Conservation (phyloP, 2,888 invertebrate species). For the Rhaphigaster nebulosa region DNA sequence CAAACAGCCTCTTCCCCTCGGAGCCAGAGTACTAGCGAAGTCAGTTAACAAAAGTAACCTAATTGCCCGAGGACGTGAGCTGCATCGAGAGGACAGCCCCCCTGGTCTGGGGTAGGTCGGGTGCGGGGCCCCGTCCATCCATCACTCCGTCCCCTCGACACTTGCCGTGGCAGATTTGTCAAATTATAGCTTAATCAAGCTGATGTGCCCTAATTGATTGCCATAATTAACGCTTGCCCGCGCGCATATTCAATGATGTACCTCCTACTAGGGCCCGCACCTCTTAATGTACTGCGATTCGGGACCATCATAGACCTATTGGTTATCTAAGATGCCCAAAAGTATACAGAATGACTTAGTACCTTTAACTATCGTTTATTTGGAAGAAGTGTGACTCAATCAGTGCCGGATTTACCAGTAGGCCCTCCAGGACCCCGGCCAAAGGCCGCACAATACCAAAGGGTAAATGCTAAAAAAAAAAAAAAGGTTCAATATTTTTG, state of each 20-base stretch:
- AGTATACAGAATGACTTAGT: no score
- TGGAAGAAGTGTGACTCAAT: no score
- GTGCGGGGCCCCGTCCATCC: background rate
- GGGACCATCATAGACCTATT: no score
- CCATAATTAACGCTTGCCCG: background rate
- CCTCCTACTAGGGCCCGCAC: background rate
- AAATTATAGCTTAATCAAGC: conserved; percentile 21
- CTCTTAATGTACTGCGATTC: no score
- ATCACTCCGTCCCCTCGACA: background rate
- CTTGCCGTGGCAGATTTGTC: background rate
- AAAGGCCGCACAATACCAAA: no score
- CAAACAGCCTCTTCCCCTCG: background rate
- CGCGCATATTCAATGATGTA: background rate
- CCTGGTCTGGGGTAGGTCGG: background rate
- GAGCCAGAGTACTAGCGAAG: no score
- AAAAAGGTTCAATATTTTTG: no score
- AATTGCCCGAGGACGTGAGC: background rate
- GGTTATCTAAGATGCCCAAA: no score
- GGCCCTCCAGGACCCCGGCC: no score
- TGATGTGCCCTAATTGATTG: background rate
- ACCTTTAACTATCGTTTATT: no score
- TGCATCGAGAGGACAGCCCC: background rate
- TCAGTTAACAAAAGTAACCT: background rate
- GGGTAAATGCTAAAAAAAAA: no score
- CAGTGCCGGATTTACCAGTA: no score